Evolutionary conservation across 2,797 vertebrate species (phyloP).

Genomic region (Masticophis lateralis): DNA sequence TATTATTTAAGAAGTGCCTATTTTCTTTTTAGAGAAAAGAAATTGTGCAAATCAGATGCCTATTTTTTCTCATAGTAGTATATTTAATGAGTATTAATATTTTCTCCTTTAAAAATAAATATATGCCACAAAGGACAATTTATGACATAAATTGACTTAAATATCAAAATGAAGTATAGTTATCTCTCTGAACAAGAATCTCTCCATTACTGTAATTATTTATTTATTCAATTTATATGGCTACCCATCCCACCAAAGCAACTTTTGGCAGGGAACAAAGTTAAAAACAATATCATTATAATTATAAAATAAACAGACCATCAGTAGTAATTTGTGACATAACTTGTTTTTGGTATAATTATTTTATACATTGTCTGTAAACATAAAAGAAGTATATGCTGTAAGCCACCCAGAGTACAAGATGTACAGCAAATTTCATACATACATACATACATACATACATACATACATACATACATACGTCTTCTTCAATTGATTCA

Average conservation of each 20-base stretch:
- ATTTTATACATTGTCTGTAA: not conserved
- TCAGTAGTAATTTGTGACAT: not conserved
- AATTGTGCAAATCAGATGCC: not conserved
- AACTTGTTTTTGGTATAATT: slow-evolving; percentile 9
- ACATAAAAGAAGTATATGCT: not conserved
- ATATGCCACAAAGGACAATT: not conserved
- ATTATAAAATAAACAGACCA: not conserved
- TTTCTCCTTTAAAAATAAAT: not conserved
- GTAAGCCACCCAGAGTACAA: not conserved
- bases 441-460: not conserved
- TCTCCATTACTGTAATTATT: not conserved
- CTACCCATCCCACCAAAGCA: not conserved
- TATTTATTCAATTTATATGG: not conserved
- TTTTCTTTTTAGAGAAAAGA: not conserved
- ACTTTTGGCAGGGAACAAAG: not conserved
- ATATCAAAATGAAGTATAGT: not conserved
- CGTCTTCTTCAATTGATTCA: slow-evolving; percentile 18
- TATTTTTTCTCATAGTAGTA: not conserved
- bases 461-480: not conserved
- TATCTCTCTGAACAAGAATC: not conserved
- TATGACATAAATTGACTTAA: not conserved
- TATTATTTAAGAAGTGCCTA: not conserved
- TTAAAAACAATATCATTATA: not conserved
- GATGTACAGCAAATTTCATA: not conserved
- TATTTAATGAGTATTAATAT: not conserved